Conservation (phyloP, 2,888 invertebrate genomes). For the Rhopalosiphum nymphaeae region DNA sequence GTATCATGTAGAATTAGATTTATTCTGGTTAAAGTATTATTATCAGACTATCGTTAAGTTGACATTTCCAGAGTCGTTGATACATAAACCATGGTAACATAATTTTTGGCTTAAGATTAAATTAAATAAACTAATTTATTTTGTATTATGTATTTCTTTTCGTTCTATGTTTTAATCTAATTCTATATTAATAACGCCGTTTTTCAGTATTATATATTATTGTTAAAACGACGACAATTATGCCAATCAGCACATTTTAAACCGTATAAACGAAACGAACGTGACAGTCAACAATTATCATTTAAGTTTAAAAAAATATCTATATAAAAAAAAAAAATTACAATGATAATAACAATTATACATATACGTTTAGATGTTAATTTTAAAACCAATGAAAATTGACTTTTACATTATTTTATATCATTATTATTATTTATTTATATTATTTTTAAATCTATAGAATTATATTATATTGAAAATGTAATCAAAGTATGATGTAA, state of each 20-base stretch:
- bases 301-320: not conserved
- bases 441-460: not conserved
- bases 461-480: no score
- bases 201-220: not conserved
- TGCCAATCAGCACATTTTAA: not conserved
- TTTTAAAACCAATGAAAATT: not conserved
- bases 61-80: not conserved
- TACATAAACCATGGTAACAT: not conserved
- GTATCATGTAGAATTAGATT: not conserved
- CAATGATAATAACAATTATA: no score
- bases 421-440: not conserved
- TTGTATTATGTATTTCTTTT: not conserved
- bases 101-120: not conserved
- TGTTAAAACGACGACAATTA: not conserved
- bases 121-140: not conserved
- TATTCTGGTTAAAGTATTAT: slow-evolving; percentile 45
- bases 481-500: not conserved
- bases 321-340: no score
- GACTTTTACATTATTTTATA: not conserved
- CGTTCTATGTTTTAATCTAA: not conserved
- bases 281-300: not conserved
- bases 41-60: not conserved
- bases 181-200: slow-evolving; percentile 1
- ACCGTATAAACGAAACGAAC: not conserved
- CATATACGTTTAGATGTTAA: not conserved